These are phyloP conservation scores for Drosophila sp. DNA, from an alignment of 1,140 invertebrate species.

Conservation along the genomic window DNA sequence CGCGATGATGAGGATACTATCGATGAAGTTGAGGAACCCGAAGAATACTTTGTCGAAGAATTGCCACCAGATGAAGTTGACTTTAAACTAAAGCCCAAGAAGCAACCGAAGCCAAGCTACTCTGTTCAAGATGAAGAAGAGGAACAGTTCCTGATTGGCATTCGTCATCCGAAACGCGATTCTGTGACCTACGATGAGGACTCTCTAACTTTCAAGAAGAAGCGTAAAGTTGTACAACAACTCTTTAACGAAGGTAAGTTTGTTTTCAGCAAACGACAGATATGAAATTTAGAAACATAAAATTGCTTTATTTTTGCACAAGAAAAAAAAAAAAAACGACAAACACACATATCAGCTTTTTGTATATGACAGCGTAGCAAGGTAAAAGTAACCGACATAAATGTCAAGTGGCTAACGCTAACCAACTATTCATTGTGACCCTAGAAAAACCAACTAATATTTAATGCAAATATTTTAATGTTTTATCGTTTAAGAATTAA, in stretches of 20 bases:
- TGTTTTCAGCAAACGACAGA: not conserved
- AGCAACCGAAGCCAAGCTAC: conserved; percentile 70
- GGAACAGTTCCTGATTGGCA: conserved; percentile 86
- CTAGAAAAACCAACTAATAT: conserved; percentile 18
- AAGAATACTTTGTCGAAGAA: conserved; percentile 84
- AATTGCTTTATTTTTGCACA: conserved; percentile 50
- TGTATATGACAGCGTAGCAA: conserved; percentile 76
- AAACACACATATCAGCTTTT: conserved; percentile 56
- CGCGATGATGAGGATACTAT: conserved; percentile 86
- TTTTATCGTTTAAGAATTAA: not conserved
- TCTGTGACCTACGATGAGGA: conserved; percentile 82
- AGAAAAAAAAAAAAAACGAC: conserved; percentile 25
- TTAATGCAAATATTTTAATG: not conserved
- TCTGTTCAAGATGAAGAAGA: conserved; percentile 83
- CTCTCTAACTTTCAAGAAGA: conserved; percentile 85
- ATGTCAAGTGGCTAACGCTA: conserved; percentile 71
- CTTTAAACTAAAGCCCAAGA: conserved; percentile 85
- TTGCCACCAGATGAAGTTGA: conserved; percentile 83
- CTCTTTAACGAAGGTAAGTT: conserved; percentile 85
- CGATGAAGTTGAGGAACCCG: conserved; percentile 86
- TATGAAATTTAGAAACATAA: conserved; percentile 26
- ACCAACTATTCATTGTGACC: conserved; percentile 52
- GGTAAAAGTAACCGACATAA: conserved; percentile 68
- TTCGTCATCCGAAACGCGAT: conserved; percentile 82
- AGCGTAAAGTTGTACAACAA: conserved; percentile 85